Evolutionary conservation across 2,113 vertebrate species (phyloP), one percentile per base, ranked within the genome.

Genomic region (Motacilla tschutschensis): DNA sequence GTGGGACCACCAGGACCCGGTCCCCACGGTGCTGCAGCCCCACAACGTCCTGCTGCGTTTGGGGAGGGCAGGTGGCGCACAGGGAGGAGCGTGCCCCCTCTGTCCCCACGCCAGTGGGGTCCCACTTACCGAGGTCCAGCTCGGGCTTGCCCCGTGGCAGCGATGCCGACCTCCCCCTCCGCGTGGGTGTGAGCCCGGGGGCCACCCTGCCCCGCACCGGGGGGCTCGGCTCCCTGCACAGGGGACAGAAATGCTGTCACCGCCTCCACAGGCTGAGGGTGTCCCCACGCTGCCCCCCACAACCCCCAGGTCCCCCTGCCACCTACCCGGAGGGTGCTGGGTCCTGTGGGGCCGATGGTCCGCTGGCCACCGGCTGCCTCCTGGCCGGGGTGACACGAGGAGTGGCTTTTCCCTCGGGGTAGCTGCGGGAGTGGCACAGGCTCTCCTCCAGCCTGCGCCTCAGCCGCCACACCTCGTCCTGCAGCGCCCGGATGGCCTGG

Each of bases 401-500:
- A 7, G 65, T 4, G 15, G 62, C 43, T 31, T 26, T 79, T 74
- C 70, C 24, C 44, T 12, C 12, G 2, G 76, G 90, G 5, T 4
- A 17, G 55, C 55, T 59, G 69, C 14, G 82, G 17, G 89, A 50
- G 7, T 66, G 85, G 11, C 51, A 95, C 83, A 98, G 93, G 21
- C 89, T 97, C 88, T 94, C 96, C 78, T 99, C 97, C 51, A 98
- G 90, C 53, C 47, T 67, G 43, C 89, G 82, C 31, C 82, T 97
- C 46, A 99, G 97, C 74, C 24, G 87, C 62, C 81, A 95, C 50
- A 99, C 97, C 89, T 99, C 98, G 0, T 93, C 91, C 91, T 96
- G 98, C 76, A 99, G 96, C 1, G 93, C 95, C 16, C 75, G 94
- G 81, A 99, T 96, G n/a, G 98, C 97, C 85, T 93, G 96, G 72